Evolutionary conservation across 2,797 vertebrate species (phyloP).

Genomic region (Rhynchotus rufescens): DNA sequence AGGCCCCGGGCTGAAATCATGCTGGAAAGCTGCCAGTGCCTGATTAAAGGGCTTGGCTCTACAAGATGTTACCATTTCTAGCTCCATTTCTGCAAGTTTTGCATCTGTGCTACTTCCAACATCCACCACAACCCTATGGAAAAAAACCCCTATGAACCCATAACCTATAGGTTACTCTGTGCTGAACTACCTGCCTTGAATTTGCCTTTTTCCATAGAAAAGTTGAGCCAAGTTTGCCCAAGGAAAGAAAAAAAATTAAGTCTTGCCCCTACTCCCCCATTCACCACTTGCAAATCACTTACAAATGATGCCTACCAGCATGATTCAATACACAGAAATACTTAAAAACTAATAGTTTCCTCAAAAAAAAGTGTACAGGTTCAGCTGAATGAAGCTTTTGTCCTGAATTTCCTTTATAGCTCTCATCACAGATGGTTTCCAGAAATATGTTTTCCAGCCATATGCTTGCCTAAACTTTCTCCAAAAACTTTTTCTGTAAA

Average conservation of each 20-base stretch:
- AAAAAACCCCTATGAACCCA: neutral
- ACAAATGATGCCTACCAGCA: constrained; percentile 23
- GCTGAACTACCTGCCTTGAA: constrained; percentile 69
- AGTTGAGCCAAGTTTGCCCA: constrained; percentile 72
- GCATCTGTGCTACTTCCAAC: constrained; percentile 57
- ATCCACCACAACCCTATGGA: constrained; percentile 50
- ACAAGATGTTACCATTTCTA: constrained; percentile 68
- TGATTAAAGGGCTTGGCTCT: constrained; percentile 71
- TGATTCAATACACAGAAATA: constrained; percentile 34
- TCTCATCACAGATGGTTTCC: constrained; percentile 56
- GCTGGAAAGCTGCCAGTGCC: constrained; percentile 33
- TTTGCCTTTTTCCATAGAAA: constrained; percentile 72
- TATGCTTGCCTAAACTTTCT: constrained; percentile 32
- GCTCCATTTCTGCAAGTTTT: constrained; percentile 59
- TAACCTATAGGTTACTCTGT: neutral
- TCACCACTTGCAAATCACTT: constrained; percentile 60
- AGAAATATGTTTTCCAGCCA: constrained; percentile 42
- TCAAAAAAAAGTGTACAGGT: constrained; percentile 17
- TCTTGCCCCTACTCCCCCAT: neutral
- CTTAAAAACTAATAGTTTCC: constrained; percentile 47
- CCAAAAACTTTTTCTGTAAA: constrained; percentile 8
- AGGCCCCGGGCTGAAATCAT: constrained; percentile 34
- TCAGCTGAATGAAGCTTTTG: constrained; percentile 45
- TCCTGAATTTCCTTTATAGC: constrained; percentile 48
- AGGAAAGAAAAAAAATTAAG: constrained; percentile 62